Base-by-base conservation (phyloP, 2,113 vertebrate species). In the Xenopus borealis region DNA sequence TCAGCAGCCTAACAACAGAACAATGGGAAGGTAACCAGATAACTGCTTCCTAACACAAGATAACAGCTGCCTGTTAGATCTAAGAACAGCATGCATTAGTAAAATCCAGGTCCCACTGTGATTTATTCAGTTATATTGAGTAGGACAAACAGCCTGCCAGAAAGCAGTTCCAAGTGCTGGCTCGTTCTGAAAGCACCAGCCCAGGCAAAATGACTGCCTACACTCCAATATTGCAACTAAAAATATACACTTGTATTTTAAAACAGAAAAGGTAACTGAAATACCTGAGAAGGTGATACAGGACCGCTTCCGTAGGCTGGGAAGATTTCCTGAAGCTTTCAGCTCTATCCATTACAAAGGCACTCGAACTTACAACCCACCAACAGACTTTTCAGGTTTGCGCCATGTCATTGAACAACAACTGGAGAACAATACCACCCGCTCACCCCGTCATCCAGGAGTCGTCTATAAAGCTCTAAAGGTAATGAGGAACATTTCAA, bases 291-390 rank as follows among this genome's bases (percentile, higher is more conserved):
- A 97, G 84, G 92, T 98, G 64, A 94, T 99, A 78, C 96, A 98
- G 88, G 96, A 98, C 81, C 93, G 97, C 12, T 99, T 99, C 85
- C 92, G 95, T 82, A 97, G 95, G 85, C 85, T 99, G 75, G 92
- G 93, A 67, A 90, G 96, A 71, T 95, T 97, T 79, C 97, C 97
- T 0, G 97, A 99, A 84, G 97, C 97, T n/a, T 99, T 99, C 85
- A 98, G 97, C 83, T 98, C 97, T 59, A 88, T 99, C 79, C 96
- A 96, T 84, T 99, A 99, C 86, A 93, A 95, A 27, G 97, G 97
- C 77, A 99, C 97, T 13, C 94, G 96, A 66, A 98, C 97, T 44
- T 95, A 96, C 86, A 99, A 98, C 84, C 97, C 96, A 23, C 97
- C 97, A 65, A 99, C 97, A 0, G 97, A 99, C 88, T 99, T 99